Evolutionary conservation across 2,797 vertebrate genomes (phyloP), one percentile per base, ranked within the genome.

Genomic region (Pseudochirops corinnae): DNA sequence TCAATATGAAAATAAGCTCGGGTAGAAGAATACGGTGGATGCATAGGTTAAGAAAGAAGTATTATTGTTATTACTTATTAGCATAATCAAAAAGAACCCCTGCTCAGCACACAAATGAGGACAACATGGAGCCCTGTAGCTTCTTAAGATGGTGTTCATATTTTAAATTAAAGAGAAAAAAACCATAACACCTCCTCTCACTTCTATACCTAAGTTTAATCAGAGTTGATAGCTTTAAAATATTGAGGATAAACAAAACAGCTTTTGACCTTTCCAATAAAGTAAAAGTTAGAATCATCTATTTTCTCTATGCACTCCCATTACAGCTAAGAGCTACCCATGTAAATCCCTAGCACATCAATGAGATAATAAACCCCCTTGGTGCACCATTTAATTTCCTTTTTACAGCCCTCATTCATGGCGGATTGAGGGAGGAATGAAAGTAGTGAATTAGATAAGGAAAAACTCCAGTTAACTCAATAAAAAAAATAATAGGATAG

Each of bases 181-280:
- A 96, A 56, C 16, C 58, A 2, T 52, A 96, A 92, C 90, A 94
- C 95, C 97, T 98, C 93, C 92, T 94, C 93, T 98, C 95, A 92
- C 12, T 56, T 57, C 92, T 91, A 97, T 93, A 60, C 24, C 60
- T 97, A 96, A 97, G 82, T 97, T 98, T 98, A 98, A 98, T 98
- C 97, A 97, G 95, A 55, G 14, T 96, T 97, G 97, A 98, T 97
- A 98, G 95, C 95, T 97, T 97, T 95, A 98, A 98, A 97, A 97
- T 97, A 97, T 90, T 18, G 93, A 98, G 74, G 91, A 95, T 94
- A 98, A 98, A 97, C 94, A 97, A 97, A 98, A 93, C 90, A 95
- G 90, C 82, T 94, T 96, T 97, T 98, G 96, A 98, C 96, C 96
- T 98, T 98, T 97, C 94, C 93, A 0, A 12, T 96, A 94, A 97